These are phyloP conservation scores for Glyphotaelius pellucidus DNA, from an alignment of 2,888 invertebrate genomes.

Conservation along the genomic window DNA sequence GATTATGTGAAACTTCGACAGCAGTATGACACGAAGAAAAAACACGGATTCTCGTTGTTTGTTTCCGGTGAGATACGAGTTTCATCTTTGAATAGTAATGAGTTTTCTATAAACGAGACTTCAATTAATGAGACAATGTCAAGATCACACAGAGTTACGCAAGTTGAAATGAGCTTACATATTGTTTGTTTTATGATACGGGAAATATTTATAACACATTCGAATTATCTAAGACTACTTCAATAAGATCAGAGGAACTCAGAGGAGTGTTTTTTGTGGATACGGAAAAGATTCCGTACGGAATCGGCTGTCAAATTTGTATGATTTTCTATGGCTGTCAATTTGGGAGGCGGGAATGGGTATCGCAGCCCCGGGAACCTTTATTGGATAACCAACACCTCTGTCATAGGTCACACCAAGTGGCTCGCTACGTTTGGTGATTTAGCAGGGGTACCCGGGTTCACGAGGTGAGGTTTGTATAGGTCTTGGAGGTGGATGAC, in stretches of 20 bases:
- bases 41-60: background rate
- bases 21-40: background rate
- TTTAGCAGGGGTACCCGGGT: too few species aligned
- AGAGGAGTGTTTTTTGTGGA: too few species aligned
- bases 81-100: background rate
- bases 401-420: too few species aligned
- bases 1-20: background rate
- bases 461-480: too few species aligned
- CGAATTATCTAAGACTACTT: background rate
- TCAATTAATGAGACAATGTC: background rate
- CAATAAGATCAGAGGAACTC: background rate
- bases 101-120: background rate
- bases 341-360: too few species aligned
- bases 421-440: too few species aligned
- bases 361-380: too few species aligned
- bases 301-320: too few species aligned
- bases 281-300: too few species aligned
- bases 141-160: background rate
- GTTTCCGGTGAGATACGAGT: background rate
- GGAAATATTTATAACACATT: background rate
- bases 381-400: too few species aligned
- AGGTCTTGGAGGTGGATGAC: too few species aligned
- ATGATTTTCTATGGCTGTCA: too few species aligned
- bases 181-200: background rate
- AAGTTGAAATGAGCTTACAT: background rate